Evolutionary conservation across 2,888 invertebrate species (phyloP).

Genomic region (Lingula anatina): DNA sequence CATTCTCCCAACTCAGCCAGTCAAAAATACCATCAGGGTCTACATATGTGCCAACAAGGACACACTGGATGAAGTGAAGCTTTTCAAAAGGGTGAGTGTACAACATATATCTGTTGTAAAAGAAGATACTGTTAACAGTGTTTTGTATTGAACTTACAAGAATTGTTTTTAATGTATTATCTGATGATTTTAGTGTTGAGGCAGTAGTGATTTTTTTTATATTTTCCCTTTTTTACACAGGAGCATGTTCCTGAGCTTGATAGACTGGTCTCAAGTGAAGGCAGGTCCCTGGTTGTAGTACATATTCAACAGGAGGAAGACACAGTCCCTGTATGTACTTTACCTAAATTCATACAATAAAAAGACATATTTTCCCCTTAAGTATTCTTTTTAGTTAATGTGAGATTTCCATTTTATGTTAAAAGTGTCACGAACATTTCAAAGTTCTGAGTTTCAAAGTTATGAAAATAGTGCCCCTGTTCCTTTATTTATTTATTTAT

Average conservation of each 20-base stretch:
- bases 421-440: no score
- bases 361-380: no score
- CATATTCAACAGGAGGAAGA: constrained; percentile 24
- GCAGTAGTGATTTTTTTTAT: neutral
- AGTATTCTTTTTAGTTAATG: no score
- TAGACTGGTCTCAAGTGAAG: constrained; percentile 28
- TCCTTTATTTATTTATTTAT: neutral
- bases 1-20: constrained; percentile 29
- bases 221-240: constrained; percentile 10
- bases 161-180: no score
- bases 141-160: no score
- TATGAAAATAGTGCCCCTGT: no score
- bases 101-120: no score
- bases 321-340: constrained; percentile 8
- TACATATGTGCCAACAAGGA: constrained; percentile 36
- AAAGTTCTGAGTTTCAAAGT: no score
- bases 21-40: constrained; percentile 30
- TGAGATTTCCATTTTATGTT: no score
- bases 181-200: no score
- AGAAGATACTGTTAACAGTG: no score
- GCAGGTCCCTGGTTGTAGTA: constrained; percentile 24
- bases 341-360: no score
- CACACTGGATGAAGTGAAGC: constrained; percentile 25
- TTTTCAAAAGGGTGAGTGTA: constrained; percentile 31
- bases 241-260: constrained; percentile 22